phyloP scores from a whole-genome alignment of 92 coral and sea anemone species.

The Bergia puertoricense region DNA sequence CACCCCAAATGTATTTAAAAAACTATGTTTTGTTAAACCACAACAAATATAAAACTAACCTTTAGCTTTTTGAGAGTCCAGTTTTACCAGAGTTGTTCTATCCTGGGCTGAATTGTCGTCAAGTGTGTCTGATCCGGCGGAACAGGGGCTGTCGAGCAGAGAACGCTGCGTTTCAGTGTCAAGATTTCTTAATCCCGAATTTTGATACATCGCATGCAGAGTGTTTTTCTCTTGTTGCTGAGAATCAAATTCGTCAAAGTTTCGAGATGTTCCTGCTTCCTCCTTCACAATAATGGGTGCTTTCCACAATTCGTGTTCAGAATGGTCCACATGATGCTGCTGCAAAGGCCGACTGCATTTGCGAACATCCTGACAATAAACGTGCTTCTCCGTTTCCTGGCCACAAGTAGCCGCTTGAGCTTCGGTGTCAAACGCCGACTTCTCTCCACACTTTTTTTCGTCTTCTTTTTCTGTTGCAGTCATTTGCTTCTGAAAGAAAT shows the following conservation, averaged over 20 bases:
- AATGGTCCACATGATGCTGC: not conserved
- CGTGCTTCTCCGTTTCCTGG: not conserved
- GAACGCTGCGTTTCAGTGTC: not conserved
- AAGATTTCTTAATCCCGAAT: not conserved
- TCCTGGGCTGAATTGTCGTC: not conserved
- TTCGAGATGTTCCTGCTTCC: not conserved
- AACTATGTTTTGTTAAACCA: not conserved
- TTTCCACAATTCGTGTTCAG: not conserved
- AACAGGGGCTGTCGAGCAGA: not conserved
- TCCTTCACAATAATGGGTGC: not conserved
- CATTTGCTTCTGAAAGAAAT: not conserved
- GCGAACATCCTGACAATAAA: not conserved
- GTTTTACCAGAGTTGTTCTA: not conserved
- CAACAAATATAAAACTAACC: not conserved
- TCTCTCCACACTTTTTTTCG: not conserved
- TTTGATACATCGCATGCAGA: not conserved
- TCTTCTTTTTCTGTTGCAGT: not conserved
- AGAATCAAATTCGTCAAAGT: not conserved
- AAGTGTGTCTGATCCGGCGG: not conserved
- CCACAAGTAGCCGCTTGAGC: not conserved
- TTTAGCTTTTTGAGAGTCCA: not conserved
- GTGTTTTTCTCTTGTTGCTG: not conserved
- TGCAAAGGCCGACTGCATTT: not conserved
- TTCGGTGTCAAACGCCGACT: not conserved
- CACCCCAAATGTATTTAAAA: too few species aligned